A percentile compares a stretch with the other conserved stretches of the same genome.
phyloP scores from a whole-genome alignment of 2,888 invertebrate genomes.

The Polia nebulosa region DNA sequence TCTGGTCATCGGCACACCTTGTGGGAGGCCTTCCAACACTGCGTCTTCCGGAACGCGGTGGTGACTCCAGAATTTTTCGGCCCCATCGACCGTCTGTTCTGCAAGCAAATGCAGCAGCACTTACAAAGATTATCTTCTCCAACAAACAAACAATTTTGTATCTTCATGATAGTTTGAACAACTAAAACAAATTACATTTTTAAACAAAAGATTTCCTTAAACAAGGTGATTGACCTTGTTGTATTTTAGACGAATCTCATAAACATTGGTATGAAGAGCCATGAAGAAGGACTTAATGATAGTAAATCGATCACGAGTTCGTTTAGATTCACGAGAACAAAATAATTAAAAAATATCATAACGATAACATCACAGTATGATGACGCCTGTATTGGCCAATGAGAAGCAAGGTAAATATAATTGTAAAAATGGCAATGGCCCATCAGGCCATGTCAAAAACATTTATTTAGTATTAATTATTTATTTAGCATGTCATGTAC shows the following conservation, averaged over 20 bases:
- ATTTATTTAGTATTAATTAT: no score
- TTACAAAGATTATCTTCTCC: no score
- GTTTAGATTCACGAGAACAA: conserved; percentile 26
- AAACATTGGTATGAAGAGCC: conserved; percentile 40
- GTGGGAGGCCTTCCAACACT: no score
- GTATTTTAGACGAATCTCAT: not conserved
- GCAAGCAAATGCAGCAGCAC: no score
- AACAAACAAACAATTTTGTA: no score
- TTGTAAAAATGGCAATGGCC: no score
- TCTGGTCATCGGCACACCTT: no score
- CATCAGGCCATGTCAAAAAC: not conserved
- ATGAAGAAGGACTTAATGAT: conserved; percentile 38
- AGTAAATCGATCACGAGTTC: conserved; percentile 35
- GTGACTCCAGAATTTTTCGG: no score
- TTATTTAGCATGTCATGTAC: no score
- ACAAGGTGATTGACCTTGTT: conserved; percentile 7
- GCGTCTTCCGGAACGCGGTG: no score
- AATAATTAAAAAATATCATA: conserved; percentile 21
- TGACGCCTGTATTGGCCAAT: not conserved
- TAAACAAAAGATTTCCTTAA: conserved; percentile 4
- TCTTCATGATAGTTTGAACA: no score
- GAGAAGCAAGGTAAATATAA: not conserved
- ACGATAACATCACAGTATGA: not conserved
- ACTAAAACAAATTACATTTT: not conserved
- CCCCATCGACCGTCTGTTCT: no score